These are phyloP conservation scores for Colossoma macropomum DNA, from an alignment of 2,113 vertebrate genomes.

Conservation along the genomic window DNA sequence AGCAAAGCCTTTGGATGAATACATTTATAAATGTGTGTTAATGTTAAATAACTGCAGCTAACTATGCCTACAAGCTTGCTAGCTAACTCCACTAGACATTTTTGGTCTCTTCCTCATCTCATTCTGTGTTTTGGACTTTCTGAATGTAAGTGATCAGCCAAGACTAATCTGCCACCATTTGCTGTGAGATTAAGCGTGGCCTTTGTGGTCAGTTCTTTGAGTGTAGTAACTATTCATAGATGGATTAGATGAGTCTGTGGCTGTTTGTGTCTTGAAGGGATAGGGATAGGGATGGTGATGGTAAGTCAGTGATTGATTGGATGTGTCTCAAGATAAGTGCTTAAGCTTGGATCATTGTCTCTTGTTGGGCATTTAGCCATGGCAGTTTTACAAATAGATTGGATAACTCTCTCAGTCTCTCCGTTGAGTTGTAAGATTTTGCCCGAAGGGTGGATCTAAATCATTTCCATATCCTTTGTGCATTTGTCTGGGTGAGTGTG, in stretches of 20 bases:
- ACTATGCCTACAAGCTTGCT: too few species aligned
- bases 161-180: background rate
- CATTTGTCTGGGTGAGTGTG: background rate
- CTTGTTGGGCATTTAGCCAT: background rate
- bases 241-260: background rate
- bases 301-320: conserved; percentile 16
- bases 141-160: too few species aligned
- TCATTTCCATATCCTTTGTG: background rate
- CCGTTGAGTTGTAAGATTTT: background rate
- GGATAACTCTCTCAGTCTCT: background rate
- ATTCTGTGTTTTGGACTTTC: too few species aligned
- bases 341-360: conserved; percentile 9
- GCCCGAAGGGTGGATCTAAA: background rate
- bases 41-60: too few species aligned
- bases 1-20: too few species aligned
- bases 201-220: background rate
- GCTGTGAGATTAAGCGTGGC: background rate
- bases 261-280: background rate
- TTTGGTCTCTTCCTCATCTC: too few species aligned
- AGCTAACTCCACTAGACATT: too few species aligned
- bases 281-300: background rate
- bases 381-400: conserved; percentile 1
- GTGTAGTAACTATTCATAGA: background rate
- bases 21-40: too few species aligned
- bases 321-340: conserved; percentile 25